Conservation (phyloP, 2,113 vertebrate species). For the Oxyura jamaicensis region DNA sequence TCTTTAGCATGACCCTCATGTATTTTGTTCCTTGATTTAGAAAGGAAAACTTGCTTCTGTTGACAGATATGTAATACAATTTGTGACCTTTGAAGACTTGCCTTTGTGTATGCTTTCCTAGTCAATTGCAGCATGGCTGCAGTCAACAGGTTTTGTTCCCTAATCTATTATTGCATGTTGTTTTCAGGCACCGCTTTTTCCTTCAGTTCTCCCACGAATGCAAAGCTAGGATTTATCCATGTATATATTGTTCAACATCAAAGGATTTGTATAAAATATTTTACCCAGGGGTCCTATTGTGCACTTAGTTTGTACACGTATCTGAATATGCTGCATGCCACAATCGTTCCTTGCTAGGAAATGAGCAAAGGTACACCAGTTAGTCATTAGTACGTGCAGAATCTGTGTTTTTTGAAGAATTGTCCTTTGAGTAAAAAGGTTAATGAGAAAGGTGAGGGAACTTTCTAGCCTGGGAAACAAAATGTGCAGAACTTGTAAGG, state of each 20-base stretch:
- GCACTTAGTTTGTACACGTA: background rate
- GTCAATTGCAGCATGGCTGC: background rate
- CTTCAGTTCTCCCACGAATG: background rate
- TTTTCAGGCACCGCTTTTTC: background rate
- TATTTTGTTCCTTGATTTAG: background rate
- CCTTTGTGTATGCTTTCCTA: background rate
- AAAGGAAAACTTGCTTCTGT: background rate
- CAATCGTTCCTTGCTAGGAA: background rate
- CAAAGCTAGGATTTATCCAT: background rate
- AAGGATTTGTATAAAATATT: background rate
- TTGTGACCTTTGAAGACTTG: background rate
- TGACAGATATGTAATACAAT: background rate
- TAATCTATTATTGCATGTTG: rapidly evolving
- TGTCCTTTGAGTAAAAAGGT: background rate
- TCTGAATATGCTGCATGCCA: background rate
- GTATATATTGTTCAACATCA: background rate
- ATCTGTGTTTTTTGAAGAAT: background rate
- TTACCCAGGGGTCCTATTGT: rapidly evolving
- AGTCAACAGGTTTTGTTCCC: background rate
- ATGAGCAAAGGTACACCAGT: background rate
- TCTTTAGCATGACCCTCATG: rapidly evolving
- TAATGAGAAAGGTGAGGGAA: background rate
- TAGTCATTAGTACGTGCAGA: background rate
- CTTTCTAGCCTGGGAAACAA: background rate
- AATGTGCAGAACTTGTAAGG: background rate